Percentiles rank a stretch among this genome's conserved stretches.
Conservation (phyloP, 1,140 invertebrate species). For the Drosophila malerkotliana region DNA sequence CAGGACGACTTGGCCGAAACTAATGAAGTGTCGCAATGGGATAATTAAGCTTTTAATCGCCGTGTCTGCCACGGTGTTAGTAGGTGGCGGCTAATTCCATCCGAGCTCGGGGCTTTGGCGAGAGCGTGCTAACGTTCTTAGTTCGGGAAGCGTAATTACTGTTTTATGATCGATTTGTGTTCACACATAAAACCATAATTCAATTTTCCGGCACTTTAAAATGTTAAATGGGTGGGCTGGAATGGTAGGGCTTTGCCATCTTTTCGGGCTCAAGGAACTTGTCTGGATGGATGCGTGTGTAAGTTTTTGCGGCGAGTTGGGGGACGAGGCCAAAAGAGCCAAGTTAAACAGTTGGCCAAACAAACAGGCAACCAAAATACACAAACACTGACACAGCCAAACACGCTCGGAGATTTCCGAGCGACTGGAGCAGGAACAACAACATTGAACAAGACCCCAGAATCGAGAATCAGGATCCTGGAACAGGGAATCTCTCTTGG, state of each 20-base stretch:
- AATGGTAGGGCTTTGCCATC: not conserved
- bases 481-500: slow-evolving; percentile 38
- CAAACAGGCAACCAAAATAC: slow-evolving; percentile 55
- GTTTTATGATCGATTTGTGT: slow-evolving; percentile 80
- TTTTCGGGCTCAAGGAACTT: slow-evolving; percentile 5
- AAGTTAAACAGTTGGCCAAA: slow-evolving; percentile 73
- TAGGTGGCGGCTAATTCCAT: slow-evolving; percentile 25
- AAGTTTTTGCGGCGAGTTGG: slow-evolving; percentile 59
- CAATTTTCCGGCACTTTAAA: slow-evolving; percentile 67
- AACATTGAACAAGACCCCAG: slow-evolving; percentile 23
- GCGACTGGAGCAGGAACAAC: slow-evolving; percentile 46
- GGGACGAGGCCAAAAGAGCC: slow-evolving; percentile 34
- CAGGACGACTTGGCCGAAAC: slow-evolving; percentile 65
- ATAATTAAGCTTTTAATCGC: slow-evolving; percentile 81
- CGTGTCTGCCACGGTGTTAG: slow-evolving; percentile 49
- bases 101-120: slow-evolving; percentile 10
- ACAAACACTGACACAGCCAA: slow-evolving; percentile 57
- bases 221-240: slow-evolving; percentile 3
- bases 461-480: slow-evolving; percentile 4
- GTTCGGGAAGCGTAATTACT: slow-evolving; percentile 68
- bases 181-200: slow-evolving; percentile 72
- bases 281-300: slow-evolving; percentile 39
- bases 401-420: slow-evolving; percentile 31
- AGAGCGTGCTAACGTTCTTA: slow-evolving; percentile 62
- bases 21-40: slow-evolving; percentile 82